Conservation (phyloP, 37 sponge, comb jelly and placozoan genomes). For the Oopsacas minuta region DNA sequence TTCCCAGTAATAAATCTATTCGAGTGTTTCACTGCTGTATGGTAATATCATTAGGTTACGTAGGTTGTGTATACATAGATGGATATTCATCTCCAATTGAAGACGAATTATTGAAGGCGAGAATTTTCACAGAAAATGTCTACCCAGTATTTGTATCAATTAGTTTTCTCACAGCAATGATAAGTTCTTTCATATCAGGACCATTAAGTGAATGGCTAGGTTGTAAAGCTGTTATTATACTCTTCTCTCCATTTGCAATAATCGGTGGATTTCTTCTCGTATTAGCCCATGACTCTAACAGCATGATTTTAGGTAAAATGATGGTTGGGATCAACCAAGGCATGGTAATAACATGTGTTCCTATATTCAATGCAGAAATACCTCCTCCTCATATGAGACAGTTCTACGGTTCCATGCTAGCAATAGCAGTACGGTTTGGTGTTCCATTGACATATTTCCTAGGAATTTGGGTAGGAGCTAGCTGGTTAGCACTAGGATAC, state of each 20-base stretch:
- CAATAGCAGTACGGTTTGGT: neutral
- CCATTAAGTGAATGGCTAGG: neutral
- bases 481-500: neutral
- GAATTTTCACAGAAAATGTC: neutral
- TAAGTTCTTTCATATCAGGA: neutral
- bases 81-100: slow-evolving; percentile 8
- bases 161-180: neutral
- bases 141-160: neutral
- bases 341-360: neutral
- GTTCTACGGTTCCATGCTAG: neutral
- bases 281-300: neutral
- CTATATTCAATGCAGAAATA: slow-evolving; percentile 2
- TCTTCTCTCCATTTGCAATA: neutral
- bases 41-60: neutral
- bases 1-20: neutral
- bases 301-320: neutral
- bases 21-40: neutral
- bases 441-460: neutral
- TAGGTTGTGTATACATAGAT: neutral
- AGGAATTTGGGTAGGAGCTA: neutral
- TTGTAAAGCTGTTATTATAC: neutral
- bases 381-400: neutral
- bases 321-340: neutral
- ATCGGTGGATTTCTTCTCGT: neutral
- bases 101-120: neutral